Evolutionary conservation across 2,797 vertebrate species (phyloP), one percentile per base, ranked within the genome.

Genomic region (Epinephelus malabaricus): DNA sequence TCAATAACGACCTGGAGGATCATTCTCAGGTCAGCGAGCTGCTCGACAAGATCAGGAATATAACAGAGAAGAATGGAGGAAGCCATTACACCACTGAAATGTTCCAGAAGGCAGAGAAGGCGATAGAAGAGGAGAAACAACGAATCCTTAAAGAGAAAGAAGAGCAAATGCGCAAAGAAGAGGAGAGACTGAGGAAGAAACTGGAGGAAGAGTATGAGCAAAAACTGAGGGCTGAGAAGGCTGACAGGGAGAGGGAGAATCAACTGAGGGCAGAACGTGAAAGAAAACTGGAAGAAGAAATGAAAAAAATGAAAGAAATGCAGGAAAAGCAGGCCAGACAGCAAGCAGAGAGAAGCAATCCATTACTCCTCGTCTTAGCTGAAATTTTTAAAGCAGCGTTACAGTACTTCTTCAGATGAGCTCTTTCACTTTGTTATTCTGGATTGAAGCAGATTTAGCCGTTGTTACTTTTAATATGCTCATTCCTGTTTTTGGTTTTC

Each of bases 281-380:
- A 0, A 49, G 2, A 56, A 5, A 56, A 23, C 1, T 27, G 4
- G 23, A 53, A 13, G 2, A 21, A 25, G 40, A 40, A 40, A 15
- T 3, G 0, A 53, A n/a, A 45, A 10, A 8, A 12, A 4, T 50
- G n/a, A 38, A 3, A 21, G 0, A 6, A 15, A 0, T 0, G n/a
- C n/a, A 27, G 30, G 17, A 30, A 17, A 3, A 0, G 1, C 0
- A 8, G 40, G 51, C 50, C 0, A 55, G 71, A 55, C 0, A 0
- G 34, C 2, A 56, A 9, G 71, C 60, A 40, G 40, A 40, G 11
- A 40, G 10, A 40, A 40, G 9, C 40, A 40, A 12, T 40, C 9
- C 9, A 40, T 10, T 40, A 40, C 40, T 40, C 3, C 40, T 25
- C 25, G 25, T 2, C 2, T 25, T 25, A 25, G 25, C 25, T 25